These are phyloP conservation scores for Syngnathus typhle DNA, from an alignment of 2,113 vertebrate species.

Conservation along the genomic window DNA sequence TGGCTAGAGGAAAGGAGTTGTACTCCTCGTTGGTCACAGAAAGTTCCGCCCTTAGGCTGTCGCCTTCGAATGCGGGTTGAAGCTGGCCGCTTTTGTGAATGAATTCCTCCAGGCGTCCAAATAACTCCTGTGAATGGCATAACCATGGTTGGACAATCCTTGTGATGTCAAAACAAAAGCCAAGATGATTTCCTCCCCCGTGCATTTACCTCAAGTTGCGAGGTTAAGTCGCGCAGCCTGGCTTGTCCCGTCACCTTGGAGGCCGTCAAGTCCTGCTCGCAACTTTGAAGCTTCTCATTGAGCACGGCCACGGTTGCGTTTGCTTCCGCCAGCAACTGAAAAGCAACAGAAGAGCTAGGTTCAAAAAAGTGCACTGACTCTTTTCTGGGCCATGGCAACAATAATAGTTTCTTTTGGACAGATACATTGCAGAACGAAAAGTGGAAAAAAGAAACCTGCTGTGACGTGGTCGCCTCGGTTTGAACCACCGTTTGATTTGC, in stretches of 20 bases:
- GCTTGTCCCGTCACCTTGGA: neutral
- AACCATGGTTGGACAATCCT: neutral
- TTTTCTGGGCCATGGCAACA: too few species aligned
- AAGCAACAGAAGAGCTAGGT: neutral
- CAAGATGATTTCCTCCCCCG: neutral
- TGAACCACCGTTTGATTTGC: neutral
- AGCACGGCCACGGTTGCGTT: slow-evolving; percentile 19
- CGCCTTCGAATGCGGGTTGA: neutral
- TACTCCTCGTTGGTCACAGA: neutral
- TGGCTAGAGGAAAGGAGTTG: slow-evolving; percentile 27
- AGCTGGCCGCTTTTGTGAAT: slow-evolving; percentile 6
- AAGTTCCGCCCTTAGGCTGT: neutral
- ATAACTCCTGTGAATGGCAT: slow-evolving; percentile 38
- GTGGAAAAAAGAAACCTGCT: slow-evolving; percentile 22
- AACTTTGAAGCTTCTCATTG: slow-evolving; percentile 28
- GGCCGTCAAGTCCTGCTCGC: neutral
- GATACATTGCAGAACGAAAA: neutral
- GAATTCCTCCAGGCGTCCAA: slow-evolving; percentile 43
- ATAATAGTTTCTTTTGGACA: too few species aligned
- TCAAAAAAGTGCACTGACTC: too few species aligned
- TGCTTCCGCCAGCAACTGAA: slow-evolving; percentile 43
- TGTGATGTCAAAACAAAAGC: neutral
- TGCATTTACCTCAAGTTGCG: slow-evolving; percentile 50
- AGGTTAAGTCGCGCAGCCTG: slow-evolving; percentile 32
- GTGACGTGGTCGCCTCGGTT: slow-evolving; percentile 1